phyloP scores from a whole-genome alignment of 2,888 invertebrate genomes.

The Anodontia alba region DNA sequence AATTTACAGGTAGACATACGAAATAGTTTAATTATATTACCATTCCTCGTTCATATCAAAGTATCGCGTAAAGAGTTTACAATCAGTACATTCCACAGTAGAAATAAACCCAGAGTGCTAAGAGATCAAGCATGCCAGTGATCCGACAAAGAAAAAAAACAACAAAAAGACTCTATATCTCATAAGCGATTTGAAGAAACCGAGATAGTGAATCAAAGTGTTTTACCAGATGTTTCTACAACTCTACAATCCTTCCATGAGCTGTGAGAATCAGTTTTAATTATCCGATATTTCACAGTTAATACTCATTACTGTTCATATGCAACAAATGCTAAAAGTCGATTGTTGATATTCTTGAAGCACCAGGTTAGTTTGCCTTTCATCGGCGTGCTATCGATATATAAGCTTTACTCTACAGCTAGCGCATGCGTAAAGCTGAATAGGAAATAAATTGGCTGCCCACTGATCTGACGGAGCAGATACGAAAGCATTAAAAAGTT shows the following conservation, averaged over 20 bases:
- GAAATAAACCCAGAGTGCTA: no score
- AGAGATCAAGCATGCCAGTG: no score
- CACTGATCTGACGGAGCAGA: neutral
- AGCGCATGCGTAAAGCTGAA: neutral
- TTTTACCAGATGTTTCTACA: neutral
- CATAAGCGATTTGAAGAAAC: no score
- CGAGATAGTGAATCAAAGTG: neutral
- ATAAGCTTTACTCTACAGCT: neutral
- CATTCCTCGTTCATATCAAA: no score
- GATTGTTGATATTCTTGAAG: neutral
- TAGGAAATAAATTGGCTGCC: neutral
- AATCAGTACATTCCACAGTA: no score
- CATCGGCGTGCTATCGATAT: neutral
- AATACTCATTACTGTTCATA: neutral
- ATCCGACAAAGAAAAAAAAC: no score
- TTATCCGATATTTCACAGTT: neutral
- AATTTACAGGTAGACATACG: no score
- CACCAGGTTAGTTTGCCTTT: neutral
- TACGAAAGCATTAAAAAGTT: neutral
- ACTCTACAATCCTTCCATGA: neutral
- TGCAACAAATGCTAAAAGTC: neutral
- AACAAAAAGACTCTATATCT: no score
- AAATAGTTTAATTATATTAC: no score
- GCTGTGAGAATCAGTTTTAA: neutral
- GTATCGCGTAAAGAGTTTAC: no score